Base-by-base conservation (phyloP, 64 coral and sea anemone genomes). In the Orbicella faveolata region DNA sequence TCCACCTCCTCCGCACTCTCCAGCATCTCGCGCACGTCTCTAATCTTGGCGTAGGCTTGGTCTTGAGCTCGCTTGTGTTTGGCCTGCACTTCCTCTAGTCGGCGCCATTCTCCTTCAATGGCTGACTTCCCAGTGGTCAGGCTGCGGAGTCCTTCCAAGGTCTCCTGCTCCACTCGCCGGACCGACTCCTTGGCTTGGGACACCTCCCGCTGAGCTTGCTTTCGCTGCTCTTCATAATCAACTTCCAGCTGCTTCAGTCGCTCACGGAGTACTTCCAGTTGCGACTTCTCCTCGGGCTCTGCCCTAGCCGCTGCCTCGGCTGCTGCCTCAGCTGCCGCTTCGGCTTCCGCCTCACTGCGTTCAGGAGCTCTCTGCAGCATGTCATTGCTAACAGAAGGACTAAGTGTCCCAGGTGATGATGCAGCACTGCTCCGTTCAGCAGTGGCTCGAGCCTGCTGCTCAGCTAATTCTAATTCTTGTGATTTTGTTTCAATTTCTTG, bases 21-120 rank as follows among this genome's bases (percentile, higher is more conserved):
- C 21, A 98, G 74, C 76, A 90, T 93, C 55, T 95, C 94, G 2
- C 94, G 88, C 75, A 95, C 88, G 14, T 98, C 96, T 61, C 88
- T 86, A 41, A 98, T 93, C 84, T 88, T 95, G 80, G 83, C 88
- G 36, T 91, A 89, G 25, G 92, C 78, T 81, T 95, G 88, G 15
- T 98, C 96, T 68, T 98, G 93, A 16, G 95, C 95, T 26, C 83
- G 68, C 63, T 98, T 98, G 88, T 98, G 93, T 70, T 98, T 98
- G 23, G 80, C 81, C 78, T 98, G 96, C 3, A 98, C 88, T 63
- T 93, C 91, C 52, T 98, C 96, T n/a, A 98, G 25, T 41, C 93
- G 73, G 26, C 69, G 57, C 96, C 96, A 98, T 33, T 95, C 83
- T 11, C 63, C 67, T 89, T 98, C 96, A 75, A 98, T 98, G 34